Evolutionary conservation across 2,113 vertebrate genomes (phyloP), one percentile per base, ranked within the genome.

Genomic region (Megaleporinus macrocephalus): DNA sequence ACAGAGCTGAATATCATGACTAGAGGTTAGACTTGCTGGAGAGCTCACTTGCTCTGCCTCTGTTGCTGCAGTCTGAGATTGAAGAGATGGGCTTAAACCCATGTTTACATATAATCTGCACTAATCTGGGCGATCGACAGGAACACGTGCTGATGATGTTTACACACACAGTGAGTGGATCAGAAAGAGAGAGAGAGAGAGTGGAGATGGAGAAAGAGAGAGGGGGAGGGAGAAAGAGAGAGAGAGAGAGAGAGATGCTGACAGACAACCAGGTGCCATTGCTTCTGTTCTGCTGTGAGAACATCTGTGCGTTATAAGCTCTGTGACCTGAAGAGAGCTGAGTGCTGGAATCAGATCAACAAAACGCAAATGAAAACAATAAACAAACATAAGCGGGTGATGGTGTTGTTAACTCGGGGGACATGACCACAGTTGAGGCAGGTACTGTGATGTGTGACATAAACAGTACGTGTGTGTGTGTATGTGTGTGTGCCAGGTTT

Each of bases 101-200:
- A 91, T 11, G 41, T 11, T 44, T 44, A 44, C 41, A 44, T 5
- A 9, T 92, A 92, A 94, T 92, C 91, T 93, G 89, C 88, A 86
- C 87, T 93, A 93, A 93, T 93, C 92, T 91, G 91, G 89, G 84
- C 86, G 82, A 84, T 76, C 22, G 81, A 88, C 87, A 73, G 87
- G 87, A 88, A 91, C 92, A 87, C 91, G 89, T 91, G 88, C 77
- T 91, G 90, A 93, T 91, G 87, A 89, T 94, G 89, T 94, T 95
- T 94, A 94, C 84, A 89, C 89, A 83, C 86, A 66, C 79, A 73
- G 88, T 92, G 90, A 94, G 86, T 90, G 90, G 90, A 92, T 44
- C 41, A 44, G 41, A 5, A 9, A 44, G 41, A 36, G 36, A 36
- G 36, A 3, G 86, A 90, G 92, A 89, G 88, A 89, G 84, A 76